Percentiles rank a stretch among this genome's conserved stretches.
phyloP scores from a whole-genome alignment of 1,140 invertebrate species.

The Callitettix versicolor region DNA sequence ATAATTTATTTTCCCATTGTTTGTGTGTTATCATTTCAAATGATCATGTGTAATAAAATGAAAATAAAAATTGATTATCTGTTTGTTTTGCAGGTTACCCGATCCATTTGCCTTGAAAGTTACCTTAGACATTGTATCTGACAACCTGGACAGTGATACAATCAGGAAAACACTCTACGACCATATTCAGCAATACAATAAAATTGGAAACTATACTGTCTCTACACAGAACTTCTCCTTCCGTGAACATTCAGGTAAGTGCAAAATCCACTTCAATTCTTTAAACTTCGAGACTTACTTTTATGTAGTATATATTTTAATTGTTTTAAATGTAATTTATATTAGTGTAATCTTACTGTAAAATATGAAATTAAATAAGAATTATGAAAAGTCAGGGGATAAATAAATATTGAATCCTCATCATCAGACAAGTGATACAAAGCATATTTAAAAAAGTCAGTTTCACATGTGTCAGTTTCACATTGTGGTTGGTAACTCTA shows the following conservation, averaged over 20 bases:
- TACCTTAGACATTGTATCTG: slow-evolving; percentile 37
- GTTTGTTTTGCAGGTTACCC: slow-evolving; percentile 18
- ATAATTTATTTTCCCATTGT: not conserved
- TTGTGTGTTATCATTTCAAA: not conserved
- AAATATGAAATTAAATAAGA: not conserved
- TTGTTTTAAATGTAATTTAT: not conserved
- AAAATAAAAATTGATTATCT: slow-evolving; percentile 1
- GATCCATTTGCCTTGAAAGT: slow-evolving; percentile 29
- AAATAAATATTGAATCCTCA: too few species aligned
- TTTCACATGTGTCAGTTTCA: too few species aligned
- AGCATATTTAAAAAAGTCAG: too few species aligned
- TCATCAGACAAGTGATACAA: too few species aligned
- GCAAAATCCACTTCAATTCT: not conserved
- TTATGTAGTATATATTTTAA: too few species aligned
- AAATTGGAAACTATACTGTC: slow-evolving; percentile 26
- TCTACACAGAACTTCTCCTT: slow-evolving; percentile 37
- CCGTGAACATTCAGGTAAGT: slow-evolving; percentile 20
- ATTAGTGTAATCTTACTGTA: not conserved
- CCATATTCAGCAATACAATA: slow-evolving; percentile 31
- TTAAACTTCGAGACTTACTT: too few species aligned
- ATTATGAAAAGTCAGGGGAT: not conserved
- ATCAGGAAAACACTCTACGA: slow-evolving; percentile 32
- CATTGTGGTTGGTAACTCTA: too few species aligned
- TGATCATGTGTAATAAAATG: not conserved
- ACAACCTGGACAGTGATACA: slow-evolving; percentile 30